Evolutionary conservation across 2,113 vertebrate genomes (phyloP).

Genomic region (Peromyscus leucopus): DNA sequence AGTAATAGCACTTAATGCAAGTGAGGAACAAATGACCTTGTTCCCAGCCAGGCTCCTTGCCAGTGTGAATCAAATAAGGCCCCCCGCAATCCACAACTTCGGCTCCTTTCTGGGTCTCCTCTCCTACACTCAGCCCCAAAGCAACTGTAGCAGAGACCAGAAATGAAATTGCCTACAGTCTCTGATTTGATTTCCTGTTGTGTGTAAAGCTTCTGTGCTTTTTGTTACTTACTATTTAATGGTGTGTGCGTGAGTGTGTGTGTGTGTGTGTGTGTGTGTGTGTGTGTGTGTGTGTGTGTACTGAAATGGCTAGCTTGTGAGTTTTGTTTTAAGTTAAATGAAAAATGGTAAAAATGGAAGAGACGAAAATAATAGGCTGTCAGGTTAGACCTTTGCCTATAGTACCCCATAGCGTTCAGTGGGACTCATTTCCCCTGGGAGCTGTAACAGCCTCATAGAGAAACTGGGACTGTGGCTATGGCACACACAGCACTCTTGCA

Average conservation of each 20-base stretch:
- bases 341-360: not conserved
- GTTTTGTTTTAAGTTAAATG: conserved; percentile 23
- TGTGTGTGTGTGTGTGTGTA: not conserved
- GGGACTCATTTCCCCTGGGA: not conserved
- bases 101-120: not conserved
- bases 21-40: not conserved
- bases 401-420: not conserved
- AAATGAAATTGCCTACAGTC: not conserved
- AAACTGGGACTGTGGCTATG: not conserved
- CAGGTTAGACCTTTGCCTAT: not conserved
- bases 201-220: not conserved
- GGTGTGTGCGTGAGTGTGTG: not conserved
- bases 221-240: conserved; percentile 21
- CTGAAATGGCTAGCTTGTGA: not conserved
- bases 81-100: not conserved
- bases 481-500: not conserved
- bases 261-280: not conserved
- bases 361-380: not conserved
- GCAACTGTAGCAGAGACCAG: not conserved
- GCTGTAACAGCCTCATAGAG: not conserved
- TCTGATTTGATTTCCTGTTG: not conserved
- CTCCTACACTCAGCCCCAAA: not conserved
- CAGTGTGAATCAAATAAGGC: conserved; percentile 32
- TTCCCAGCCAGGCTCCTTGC: not conserved
- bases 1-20: not conserved